A percentile compares a stretch with the other conserved stretches of the same genome.
phyloP scores from a whole-genome alignment of 2,113 vertebrate genomes.

The Tragelaphus imberbis region DNA sequence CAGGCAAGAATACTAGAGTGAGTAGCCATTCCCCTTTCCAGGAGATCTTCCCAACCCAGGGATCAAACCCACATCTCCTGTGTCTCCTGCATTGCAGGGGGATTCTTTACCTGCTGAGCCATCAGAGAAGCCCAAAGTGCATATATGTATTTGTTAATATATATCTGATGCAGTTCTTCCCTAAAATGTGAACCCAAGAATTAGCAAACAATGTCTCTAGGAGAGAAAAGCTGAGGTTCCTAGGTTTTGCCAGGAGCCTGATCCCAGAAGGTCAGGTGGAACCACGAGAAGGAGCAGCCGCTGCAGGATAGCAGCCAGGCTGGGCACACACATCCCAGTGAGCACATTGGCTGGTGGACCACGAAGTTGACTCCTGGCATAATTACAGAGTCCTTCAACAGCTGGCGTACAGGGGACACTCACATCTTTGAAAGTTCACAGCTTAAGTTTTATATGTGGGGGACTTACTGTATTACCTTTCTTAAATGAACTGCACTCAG shows the following conservation, averaged over 20 bases:
- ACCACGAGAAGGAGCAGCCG: neutral
- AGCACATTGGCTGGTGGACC: rapidly evolving
- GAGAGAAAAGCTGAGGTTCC: neutral
- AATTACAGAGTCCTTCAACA: neutral
- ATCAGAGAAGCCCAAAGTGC: neutral
- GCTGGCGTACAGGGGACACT: neutral
- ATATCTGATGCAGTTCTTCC: neutral
- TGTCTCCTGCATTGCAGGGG: neutral
- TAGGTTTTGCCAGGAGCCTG: neutral
- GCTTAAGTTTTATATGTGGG: neutral
- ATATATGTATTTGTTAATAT: neutral
- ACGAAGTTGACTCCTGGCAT: neutral
- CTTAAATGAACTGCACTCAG: neutral
- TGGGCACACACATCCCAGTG: rapidly evolving
- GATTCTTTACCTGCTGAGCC: neutral
- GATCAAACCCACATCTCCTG: neutral
- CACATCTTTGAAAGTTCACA: neutral
- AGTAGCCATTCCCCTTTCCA: neutral
- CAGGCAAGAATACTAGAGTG: neutral
- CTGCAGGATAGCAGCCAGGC: rapidly evolving
- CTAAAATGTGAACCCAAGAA: neutral
- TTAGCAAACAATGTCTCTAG: neutral
- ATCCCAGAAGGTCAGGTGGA: neutral
- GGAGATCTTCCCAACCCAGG: neutral
- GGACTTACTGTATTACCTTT: no score